These are phyloP conservation scores for Ellobium chinense DNA, from an alignment of 2,888 invertebrate genomes.

Conservation along the genomic window DNA sequence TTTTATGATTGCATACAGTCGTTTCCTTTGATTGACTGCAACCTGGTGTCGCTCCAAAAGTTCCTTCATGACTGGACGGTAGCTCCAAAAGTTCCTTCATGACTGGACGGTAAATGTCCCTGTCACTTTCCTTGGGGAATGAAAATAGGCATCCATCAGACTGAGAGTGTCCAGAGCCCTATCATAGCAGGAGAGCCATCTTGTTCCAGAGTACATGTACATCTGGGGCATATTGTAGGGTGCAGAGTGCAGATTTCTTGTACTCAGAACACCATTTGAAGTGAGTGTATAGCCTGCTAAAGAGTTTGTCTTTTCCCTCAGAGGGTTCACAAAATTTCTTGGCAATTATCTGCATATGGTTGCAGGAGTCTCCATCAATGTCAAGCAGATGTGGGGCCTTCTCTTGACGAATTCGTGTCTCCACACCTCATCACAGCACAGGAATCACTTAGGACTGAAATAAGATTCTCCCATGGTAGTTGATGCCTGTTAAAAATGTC, in stretches of 20 bases:
- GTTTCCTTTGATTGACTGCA: too few species aligned
- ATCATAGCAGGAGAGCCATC: slow-evolving; percentile 55
- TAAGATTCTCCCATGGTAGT: slow-evolving; percentile 58
- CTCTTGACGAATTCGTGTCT: slow-evolving; percentile 48
- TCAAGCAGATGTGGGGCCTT: slow-evolving; percentile 58
- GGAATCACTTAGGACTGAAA: slow-evolving; percentile 59
- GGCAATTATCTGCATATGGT: slow-evolving; percentile 60
- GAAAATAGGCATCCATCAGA: neutral
- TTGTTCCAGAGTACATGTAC: slow-evolving; percentile 50
- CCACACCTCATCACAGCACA: slow-evolving; percentile 61
- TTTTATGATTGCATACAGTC: slow-evolving; percentile 2
- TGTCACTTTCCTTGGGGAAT: neutral
- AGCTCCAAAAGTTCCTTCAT: neutral
- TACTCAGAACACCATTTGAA: slow-evolving; percentile 58
- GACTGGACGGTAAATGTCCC: neutral
- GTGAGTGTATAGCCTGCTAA: slow-evolving; percentile 54
- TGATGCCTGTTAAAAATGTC: slow-evolving; percentile 42
- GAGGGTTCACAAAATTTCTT: slow-evolving; percentile 58
- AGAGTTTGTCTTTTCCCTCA: slow-evolving; percentile 50
- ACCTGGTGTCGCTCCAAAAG: too few species aligned
- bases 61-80: neutral
- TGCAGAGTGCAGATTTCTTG: too few species aligned
- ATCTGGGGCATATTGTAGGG: slow-evolving; percentile 52
- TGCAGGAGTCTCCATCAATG: slow-evolving; percentile 61
- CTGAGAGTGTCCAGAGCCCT: neutral